A percentile compares a stretch with the other conserved stretches of the same genome.
Conservation (phyloP, 2,113 vertebrate genomes). For the Hoplias malabaricus region DNA sequence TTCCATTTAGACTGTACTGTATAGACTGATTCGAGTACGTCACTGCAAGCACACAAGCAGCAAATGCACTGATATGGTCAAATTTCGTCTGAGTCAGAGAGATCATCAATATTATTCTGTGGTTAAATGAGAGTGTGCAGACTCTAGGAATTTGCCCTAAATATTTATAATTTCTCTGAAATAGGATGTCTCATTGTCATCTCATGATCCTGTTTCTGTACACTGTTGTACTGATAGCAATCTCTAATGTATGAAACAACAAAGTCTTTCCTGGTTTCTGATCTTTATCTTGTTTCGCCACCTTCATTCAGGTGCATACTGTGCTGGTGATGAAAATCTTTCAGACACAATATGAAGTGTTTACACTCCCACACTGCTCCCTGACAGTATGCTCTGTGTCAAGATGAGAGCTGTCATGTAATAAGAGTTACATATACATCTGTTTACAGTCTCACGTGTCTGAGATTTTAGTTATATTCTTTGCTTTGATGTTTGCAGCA, state of each 20-base stretch:
- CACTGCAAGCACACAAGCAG: not conserved
- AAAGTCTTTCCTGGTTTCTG: slow-evolving; percentile 25
- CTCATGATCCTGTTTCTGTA: not conserved
- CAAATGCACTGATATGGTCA: not conserved
- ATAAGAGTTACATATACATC: not conserved
- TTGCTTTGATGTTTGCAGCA: not conserved
- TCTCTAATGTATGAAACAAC: slow-evolving; percentile 3
- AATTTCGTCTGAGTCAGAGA: not conserved
- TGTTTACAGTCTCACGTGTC: not conserved
- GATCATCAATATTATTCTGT: not conserved
- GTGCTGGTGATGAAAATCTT: not conserved
- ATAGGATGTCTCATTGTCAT: not conserved
- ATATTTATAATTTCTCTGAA: not conserved
- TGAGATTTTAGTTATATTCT: not conserved
- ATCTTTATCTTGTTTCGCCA: slow-evolving; percentile 42
- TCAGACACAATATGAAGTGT: not conserved
- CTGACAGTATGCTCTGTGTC: not conserved
- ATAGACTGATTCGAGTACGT: not conserved
- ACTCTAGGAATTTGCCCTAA: not conserved
- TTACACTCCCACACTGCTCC: slow-evolving; percentile 15
- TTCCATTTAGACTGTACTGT: not conserved
- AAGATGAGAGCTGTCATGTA: not conserved
- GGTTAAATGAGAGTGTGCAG: not conserved
- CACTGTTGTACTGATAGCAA: slow-evolving; percentile 7
- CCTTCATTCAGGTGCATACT: not conserved